Evolutionary conservation across 2,888 invertebrate species (phyloP).

Genomic region (Agrochola litura): DNA sequence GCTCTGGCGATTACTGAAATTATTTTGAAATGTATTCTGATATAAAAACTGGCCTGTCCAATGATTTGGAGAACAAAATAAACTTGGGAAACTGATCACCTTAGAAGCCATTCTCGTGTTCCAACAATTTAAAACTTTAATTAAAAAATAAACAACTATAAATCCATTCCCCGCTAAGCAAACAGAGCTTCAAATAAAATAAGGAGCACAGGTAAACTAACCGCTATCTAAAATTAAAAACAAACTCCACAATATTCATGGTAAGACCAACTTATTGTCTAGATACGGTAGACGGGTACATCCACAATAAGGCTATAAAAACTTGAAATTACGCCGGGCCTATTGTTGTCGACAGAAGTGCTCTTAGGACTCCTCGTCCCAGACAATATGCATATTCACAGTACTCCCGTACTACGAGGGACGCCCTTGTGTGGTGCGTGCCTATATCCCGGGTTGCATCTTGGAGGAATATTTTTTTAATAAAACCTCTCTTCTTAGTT

Average conservation of each 20-base stretch:
- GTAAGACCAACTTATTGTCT: constrained; percentile 64
- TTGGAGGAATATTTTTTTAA: constrained; percentile 60
- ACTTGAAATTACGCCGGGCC: constrained; percentile 78
- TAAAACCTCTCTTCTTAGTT: constrained; percentile 48
- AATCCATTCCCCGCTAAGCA: not conserved
- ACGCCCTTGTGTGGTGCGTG: constrained; percentile 58
- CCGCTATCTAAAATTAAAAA: constrained; percentile 63
- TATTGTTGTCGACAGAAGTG: constrained; percentile 81
- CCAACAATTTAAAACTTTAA: no score
- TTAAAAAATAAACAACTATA: not conserved
- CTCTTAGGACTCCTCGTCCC: constrained; percentile 72
- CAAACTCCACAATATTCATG: constrained; percentile 50
- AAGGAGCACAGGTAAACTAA: constrained; percentile 20
- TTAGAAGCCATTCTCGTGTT: no score
- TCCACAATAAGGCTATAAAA: constrained; percentile 76
- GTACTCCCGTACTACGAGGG: constrained; percentile 51
- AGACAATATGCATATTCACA: constrained; percentile 86
- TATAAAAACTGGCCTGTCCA: fast-evolving
- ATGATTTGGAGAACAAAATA: not conserved
- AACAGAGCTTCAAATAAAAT: constrained; percentile 11
- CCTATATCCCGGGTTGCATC: constrained; percentile 51
- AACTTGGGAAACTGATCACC: no score
- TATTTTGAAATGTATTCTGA: not conserved
- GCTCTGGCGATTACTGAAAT: not conserved
- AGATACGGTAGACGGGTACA: constrained; percentile 60